Conservation (phyloP, 1,140 invertebrate species). For the Pseudoatta argentina region DNA sequence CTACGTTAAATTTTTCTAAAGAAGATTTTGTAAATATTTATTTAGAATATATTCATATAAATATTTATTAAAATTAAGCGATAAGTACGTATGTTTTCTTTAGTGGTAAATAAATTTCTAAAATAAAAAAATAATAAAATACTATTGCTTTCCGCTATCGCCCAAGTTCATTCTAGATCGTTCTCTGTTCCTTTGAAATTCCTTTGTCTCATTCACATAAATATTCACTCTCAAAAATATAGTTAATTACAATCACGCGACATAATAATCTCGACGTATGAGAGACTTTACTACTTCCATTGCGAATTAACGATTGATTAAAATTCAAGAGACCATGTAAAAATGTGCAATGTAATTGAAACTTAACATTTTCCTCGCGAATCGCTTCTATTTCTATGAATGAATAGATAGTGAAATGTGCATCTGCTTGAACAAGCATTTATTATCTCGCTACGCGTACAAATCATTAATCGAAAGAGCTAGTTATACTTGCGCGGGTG, state of each 20-base stretch:
- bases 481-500: neutral
- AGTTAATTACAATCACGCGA: constrained; percentile 13
- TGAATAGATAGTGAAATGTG: neutral
- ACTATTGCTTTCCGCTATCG: neutral
- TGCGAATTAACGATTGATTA: neutral
- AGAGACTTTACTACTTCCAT: neutral
- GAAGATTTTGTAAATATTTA: too few relatives aligned
- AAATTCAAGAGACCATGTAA: neutral
- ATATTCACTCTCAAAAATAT: neutral
- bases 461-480: neutral
- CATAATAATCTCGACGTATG: neutral
- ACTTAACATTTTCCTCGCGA: neutral
- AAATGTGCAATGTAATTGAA: constrained; percentile 5
- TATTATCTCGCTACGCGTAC: neutral
- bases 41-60: too few relatives aligned
- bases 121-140: constrained; percentile 15
- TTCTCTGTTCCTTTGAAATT: neutral
- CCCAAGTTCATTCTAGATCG: neutral
- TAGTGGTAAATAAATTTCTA: neutral
- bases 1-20: too few relatives aligned
- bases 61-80: too few relatives aligned
- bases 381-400: constrained; percentile 4
- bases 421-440: constrained; percentile 8
- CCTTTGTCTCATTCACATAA: neutral
- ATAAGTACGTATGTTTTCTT: too few relatives aligned